These are phyloP conservation scores for Neuroterus valhalla DNA, from an alignment of 1,140 invertebrate species.

Conservation along the genomic window DNA sequence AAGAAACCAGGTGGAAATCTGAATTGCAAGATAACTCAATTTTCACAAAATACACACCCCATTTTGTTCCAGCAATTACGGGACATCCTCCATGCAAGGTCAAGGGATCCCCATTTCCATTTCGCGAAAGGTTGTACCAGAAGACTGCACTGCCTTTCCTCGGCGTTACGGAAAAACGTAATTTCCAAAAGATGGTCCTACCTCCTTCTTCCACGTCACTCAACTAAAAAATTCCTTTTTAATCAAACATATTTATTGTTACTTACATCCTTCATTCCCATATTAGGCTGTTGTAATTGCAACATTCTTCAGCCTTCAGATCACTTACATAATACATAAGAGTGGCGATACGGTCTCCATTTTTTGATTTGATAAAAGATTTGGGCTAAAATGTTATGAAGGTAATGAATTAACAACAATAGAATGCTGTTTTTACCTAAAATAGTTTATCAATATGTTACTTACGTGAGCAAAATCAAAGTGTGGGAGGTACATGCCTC, in stretches of 20 bases:
- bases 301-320: neutral
- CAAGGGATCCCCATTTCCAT: neutral
- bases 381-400: neutral
- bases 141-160: neutral
- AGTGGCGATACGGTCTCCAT: slow-evolving; percentile 94
- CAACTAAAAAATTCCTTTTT: neutral
- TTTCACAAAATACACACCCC: slow-evolving; percentile 3
- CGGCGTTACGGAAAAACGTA: neutral
- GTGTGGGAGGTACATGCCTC: slow-evolving; percentile 99
- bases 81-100: neutral
- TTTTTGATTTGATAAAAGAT: neutral
- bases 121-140: neutral
- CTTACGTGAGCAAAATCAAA: slow-evolving; percentile 80
- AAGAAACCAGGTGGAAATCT: too few species aligned
- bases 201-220: neutral
- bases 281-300: too few species aligned
- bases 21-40: too few species aligned
- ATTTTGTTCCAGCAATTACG: slow-evolving; percentile 9
- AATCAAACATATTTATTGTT: neutral
- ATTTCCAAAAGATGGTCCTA: neutral
- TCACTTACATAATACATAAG: slow-evolving; percentile 69
- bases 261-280: too few species aligned
- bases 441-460: slow-evolving; percentile 75
- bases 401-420: neutral
- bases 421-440: neutral